Conservation (phyloP, 2,888 invertebrate species). For the Synanthedon tipuliformis region DNA sequence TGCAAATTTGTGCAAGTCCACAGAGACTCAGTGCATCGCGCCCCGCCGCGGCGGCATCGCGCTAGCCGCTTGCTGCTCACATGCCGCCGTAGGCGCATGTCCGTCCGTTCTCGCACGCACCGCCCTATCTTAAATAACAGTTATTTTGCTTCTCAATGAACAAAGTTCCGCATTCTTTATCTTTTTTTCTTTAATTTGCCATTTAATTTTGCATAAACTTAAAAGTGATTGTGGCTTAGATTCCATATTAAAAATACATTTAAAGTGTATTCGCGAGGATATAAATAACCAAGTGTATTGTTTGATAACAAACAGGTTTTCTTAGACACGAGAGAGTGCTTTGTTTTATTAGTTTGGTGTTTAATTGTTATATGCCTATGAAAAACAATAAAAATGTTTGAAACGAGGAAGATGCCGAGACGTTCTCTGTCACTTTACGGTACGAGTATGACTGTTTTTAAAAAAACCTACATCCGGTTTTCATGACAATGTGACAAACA, state of each 20-base stretch:
- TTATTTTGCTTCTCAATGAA: slow-evolving; percentile 65
- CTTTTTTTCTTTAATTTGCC: slow-evolving; percentile 28
- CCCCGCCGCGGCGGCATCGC: slow-evolving; percentile 67
- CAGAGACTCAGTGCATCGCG: slow-evolving; percentile 66
- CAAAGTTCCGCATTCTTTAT: slow-evolving; percentile 61
- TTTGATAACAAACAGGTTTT: neutral
- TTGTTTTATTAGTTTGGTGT: neutral
- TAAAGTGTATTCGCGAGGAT: too few relatives aligned
- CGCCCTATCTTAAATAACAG: slow-evolving; percentile 59
- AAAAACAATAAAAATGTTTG: slow-evolving; percentile 41
- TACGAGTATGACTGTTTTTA: slow-evolving; percentile 25
- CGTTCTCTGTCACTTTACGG: slow-evolving; percentile 57
- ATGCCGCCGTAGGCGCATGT: slow-evolving; percentile 33
- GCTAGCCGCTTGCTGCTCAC: slow-evolving; percentile 37
- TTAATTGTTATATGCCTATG: too few relatives aligned
- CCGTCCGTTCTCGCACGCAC: slow-evolving; percentile 14
- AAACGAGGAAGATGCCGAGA: slow-evolving; percentile 53
- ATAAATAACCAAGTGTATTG: too few relatives aligned
- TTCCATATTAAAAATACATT: neutral
- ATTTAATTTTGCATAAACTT: slow-evolving; percentile 16
- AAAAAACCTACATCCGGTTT: too few relatives aligned
- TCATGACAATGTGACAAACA: too few relatives aligned
- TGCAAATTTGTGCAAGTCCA: slow-evolving; percentile 69
- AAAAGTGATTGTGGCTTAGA: neutral
- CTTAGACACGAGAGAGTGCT: neutral